phyloP scores from a whole-genome alignment of 2,797 vertebrate species.

The Hozukius guyotensis region DNA sequence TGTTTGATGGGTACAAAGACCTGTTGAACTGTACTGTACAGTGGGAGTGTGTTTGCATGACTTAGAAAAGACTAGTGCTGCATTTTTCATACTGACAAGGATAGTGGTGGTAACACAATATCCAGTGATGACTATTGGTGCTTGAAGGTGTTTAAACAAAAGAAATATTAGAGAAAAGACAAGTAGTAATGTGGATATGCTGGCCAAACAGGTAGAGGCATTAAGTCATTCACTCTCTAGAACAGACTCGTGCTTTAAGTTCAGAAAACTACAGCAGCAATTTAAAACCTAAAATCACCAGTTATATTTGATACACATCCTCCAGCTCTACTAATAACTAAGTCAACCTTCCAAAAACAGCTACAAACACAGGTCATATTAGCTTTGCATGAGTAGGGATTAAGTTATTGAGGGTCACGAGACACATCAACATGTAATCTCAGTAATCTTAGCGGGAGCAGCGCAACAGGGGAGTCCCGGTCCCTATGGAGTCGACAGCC shows the following conservation, averaged over 20 bases:
- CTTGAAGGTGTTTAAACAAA: not conserved
- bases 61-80: not conserved
- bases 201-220: not conserved
- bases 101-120: not conserved
- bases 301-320: not conserved
- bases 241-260: not conserved
- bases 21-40: not conserved
- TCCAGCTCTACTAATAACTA: not conserved
- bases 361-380: not conserved
- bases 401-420: not conserved
- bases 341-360: not conserved
- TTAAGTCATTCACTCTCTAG: not conserved
- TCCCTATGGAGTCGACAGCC: not conserved
- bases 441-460: conserved; percentile 10
- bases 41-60: not conserved
- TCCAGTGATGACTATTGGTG: not conserved
- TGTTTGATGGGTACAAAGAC: conserved; percentile 18
- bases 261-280: not conserved
- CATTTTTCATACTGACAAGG: not conserved
- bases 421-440: conserved; percentile 28
- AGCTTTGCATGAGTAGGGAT: not conserved
- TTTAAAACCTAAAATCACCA: not conserved
- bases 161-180: not conserved
- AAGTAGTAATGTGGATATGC: not conserved
- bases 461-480: not conserved